Percentiles rank a stretch among this genome's conserved stretches.
phyloP scores from a whole-genome alignment of 2,888 invertebrate genomes.

The Cryptophagus acutangulus region DNA sequence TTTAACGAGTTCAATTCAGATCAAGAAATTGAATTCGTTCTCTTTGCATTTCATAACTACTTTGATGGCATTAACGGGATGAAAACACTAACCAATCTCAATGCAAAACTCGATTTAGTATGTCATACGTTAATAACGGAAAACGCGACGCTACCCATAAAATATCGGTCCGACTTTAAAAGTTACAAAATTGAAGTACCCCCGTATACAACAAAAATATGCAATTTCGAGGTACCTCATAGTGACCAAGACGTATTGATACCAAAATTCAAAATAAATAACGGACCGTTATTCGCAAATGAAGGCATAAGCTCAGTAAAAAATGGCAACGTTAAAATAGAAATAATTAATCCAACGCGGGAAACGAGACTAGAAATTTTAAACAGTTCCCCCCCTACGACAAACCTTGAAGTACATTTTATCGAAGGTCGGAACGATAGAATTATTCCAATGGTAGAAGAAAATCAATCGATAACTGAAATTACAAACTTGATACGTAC shows the following conservation, averaged over 20 bases:
- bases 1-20: conserved; percentile 7
- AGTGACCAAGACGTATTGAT: conserved; percentile 1
- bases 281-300: neutral
- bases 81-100: conserved; percentile 12
- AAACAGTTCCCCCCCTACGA: neutral
- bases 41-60: conserved; percentile 17
- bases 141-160: conserved; percentile 8
- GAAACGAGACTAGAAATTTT: conserved; percentile 3
- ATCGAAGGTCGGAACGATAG: neutral
- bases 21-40: conserved; percentile 9
- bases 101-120: conserved; percentile 12
- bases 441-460: neutral
- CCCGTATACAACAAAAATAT: neutral
- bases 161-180: conserved; percentile 4
- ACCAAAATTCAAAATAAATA: neutral
- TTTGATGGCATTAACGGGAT: conserved; percentile 18
- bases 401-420: neutral
- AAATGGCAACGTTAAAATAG: neutral
- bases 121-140: conserved; percentile 13
- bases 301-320: neutral
- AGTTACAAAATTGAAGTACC: conserved; percentile 13
- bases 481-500: conserved; percentile 15
- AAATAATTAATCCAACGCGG: neutral
- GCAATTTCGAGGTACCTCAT: neutral
- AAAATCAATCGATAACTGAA: neutral